Percentiles rank a stretch among this genome's conserved stretches.
Evolutionary conservation across 2,113 vertebrate genomes (phyloP).

Genomic region (Toxotes jaculatrix): DNA sequence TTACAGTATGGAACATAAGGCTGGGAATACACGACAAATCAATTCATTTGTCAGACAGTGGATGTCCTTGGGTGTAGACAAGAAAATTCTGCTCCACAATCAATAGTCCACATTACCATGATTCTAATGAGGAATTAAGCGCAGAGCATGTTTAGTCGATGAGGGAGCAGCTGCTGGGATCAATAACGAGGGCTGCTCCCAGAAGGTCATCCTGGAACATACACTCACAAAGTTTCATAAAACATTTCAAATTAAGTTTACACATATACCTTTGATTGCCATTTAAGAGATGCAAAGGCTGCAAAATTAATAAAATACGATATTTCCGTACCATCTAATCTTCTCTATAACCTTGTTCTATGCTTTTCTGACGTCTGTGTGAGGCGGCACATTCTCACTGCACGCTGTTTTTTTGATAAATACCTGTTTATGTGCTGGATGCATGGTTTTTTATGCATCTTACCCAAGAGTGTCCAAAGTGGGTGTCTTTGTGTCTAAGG

Average conservation of each 20-base stretch:
- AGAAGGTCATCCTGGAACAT: constrained; percentile 22
- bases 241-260: not conserved
- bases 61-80: constrained; percentile 32
- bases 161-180: constrained; percentile 61
- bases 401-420: too few relatives aligned
- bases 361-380: too few relatives aligned
- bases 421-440: too few relatives aligned
- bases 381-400: too few relatives aligned
- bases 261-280: too few relatives aligned
- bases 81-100: constrained; percentile 41
- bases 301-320: too few relatives aligned
- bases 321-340: too few relatives aligned
- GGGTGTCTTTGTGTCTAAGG: too few relatives aligned
- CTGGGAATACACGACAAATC: constrained; percentile 45
- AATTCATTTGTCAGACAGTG: constrained; percentile 22
- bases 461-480: too few relatives aligned
- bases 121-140: constrained; percentile 41
- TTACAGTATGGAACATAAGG: constrained; percentile 5
- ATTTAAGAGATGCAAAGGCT: too few relatives aligned
- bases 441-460: too few relatives aligned
- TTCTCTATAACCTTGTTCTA: too few relatives aligned
- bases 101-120: constrained; percentile 54
- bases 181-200: constrained; percentile 31
- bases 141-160: constrained; percentile 46
- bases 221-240: not conserved